Base-by-base conservation (phyloP, 2,797 vertebrate species). In the Halcyon smyrnensis region DNA sequence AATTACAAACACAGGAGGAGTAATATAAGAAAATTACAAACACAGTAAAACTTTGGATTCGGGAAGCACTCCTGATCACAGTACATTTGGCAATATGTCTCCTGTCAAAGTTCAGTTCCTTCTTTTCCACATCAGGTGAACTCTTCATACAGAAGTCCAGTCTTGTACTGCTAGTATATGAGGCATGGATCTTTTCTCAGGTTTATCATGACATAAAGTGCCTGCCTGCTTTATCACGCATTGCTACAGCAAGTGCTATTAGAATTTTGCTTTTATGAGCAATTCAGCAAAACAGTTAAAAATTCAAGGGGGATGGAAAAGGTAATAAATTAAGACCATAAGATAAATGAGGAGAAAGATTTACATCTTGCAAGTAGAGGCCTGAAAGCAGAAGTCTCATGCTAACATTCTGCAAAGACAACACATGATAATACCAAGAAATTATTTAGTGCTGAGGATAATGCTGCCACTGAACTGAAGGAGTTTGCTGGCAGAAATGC, bases 361-460 rank as follows among this genome's bases (percentile, higher is more conserved):
- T 93, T 96, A 87, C 23, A 37, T 30, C 34, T 97, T 92, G 62
- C 74, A 69, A 90, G 27, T 25, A 64, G 36, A 71, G 37, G 65
- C 83, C 56, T 87, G 76, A 93, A 87, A 93, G 74, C 84, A 86
- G 45, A 93, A 81, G 48, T 84, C 60, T 92, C 81, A 67, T 64
- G 32, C 59, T 97, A 94, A 87, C 45, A 36, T 59, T 96, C 83
- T 91, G 65, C 54, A 91, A 96, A 96, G 71, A 36, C 8, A 60
- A 68, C 43, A 81, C 84, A 60, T 74, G 86, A 94, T 96, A 95
- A 97, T 91, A 76, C 90, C 68, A 70, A 93, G 73, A 95, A 96
- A 96, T 96, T 96, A 95, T 84, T 97, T 93, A 82, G 71, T 93
- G 91, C 86, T 95, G 84, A 80, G 30, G 56, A 94, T 96, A 97